Evolutionary conservation across 2,113 vertebrate genomes (phyloP).

Genomic region (Rallus limicola): DNA sequence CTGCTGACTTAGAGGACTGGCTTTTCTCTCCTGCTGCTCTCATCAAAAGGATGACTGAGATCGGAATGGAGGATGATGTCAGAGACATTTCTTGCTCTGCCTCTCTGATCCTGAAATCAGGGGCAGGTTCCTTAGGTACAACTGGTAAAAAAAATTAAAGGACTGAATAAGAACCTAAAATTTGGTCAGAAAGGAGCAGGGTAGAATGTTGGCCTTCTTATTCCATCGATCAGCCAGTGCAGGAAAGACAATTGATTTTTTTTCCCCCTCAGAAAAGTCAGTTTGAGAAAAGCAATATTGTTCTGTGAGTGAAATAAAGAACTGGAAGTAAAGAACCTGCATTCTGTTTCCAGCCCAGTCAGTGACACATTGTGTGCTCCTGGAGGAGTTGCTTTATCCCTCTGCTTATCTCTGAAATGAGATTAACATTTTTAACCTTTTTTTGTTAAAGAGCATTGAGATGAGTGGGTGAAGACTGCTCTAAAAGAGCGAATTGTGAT

Average conservation of each 20-base stretch:
- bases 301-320: neutral
- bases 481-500: neutral
- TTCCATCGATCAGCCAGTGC: neutral
- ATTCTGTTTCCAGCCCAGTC: neutral
- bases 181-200: neutral
- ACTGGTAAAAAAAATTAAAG: neutral
- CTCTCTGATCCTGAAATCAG: neutral
- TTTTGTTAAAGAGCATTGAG: neutral
- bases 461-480: neutral
- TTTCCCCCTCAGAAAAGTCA: neutral
- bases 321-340: neutral
- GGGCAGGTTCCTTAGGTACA: neutral
- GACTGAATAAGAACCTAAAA: neutral
- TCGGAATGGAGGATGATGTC: neutral
- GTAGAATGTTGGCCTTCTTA: neutral
- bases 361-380: neutral
- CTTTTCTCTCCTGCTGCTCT: neutral
- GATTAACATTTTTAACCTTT: neutral
- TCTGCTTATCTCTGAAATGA: neutral
- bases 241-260: neutral
- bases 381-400: neutral
- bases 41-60: neutral
- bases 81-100: neutral
- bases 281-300: neutral
- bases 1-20: neutral